These are phyloP conservation scores for Blomia tropicalis DNA, from an alignment of 2,888 invertebrate species.

Conservation along the genomic window DNA sequence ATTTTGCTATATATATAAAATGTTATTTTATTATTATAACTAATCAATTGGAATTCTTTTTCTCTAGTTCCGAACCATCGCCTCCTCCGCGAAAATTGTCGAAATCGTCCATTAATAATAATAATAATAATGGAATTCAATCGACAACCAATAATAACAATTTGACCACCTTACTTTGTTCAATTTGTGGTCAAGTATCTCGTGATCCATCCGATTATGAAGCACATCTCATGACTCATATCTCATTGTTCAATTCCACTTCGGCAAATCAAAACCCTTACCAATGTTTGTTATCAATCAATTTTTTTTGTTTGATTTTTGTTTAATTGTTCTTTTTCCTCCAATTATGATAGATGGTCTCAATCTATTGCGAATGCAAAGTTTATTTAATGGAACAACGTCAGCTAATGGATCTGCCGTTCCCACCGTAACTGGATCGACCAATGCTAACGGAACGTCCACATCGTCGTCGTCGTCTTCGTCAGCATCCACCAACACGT, in stretches of 20 bases:
- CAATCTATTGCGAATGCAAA: not conserved
- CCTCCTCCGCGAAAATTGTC: not conserved
- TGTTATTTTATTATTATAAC: not conserved
- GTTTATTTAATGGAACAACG: not conserved
- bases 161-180: not conserved
- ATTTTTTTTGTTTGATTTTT: not conserved
- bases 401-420: no score
- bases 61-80: not conserved
- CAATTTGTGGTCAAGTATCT: constrained; percentile 16
- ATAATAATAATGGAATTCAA: not conserved
- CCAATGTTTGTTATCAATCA: constrained; percentile 12
- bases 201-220: constrained; percentile 25
- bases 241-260: not conserved
- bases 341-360: not conserved
- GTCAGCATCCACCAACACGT: not conserved
- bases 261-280: not conserved
- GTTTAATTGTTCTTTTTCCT: not conserved
- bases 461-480: not conserved
- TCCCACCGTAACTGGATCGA: not conserved
- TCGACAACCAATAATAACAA: not conserved
- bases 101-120: not conserved
- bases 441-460: not conserved
- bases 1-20: not conserved
- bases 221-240: constrained; percentile 27
- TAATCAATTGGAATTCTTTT: not conserved